phyloP scores from a whole-genome alignment of 1,140 invertebrate genomes.

The Zaprionus davidi region DNA sequence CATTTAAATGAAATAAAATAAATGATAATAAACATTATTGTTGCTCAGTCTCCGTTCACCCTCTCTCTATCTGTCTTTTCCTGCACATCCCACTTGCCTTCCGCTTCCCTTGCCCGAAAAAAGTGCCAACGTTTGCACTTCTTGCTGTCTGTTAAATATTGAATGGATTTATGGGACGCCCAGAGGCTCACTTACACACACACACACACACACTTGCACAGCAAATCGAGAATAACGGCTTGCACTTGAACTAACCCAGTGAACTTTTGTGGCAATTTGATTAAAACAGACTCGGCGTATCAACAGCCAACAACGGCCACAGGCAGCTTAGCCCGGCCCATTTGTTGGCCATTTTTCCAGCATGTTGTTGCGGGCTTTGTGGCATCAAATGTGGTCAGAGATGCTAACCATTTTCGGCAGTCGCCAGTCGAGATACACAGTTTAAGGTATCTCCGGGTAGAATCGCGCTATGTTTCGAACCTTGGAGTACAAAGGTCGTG shows the following conservation, averaged over 20 bases:
- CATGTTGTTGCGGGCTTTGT: conserved; percentile 43
- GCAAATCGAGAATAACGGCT: conserved; percentile 52
- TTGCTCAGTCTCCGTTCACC: conserved; percentile 44
- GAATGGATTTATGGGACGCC: conserved; percentile 68
- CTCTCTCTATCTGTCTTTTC: background rate
- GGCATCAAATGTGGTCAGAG: conserved; percentile 26
- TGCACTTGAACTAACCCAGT: conserved; percentile 47
- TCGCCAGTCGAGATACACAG: background rate
- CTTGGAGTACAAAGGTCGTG: background rate
- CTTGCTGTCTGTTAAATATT: conserved; percentile 72
- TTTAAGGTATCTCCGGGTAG: background rate
- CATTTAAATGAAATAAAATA: conserved; percentile 81
- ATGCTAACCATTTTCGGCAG: conserved; percentile 17
- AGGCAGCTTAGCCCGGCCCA: conserved; percentile 35
- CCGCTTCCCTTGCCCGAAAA: conserved; percentile 30
- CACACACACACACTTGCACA: background rate
- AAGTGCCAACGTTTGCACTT: conserved; percentile 74
- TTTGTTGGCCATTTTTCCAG: conserved; percentile 49
- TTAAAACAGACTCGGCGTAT: conserved; percentile 60
- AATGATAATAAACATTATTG: conserved; percentile 80
- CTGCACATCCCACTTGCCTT: conserved; percentile 2
- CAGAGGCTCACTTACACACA: conserved; percentile 23
- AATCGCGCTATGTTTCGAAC: background rate
- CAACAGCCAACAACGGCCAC: conserved; percentile 27
- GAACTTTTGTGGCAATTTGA: conserved; percentile 64